These are phyloP conservation scores for Tragelaphus imberbis DNA, from an alignment of 2,113 vertebrate species.

Conservation along the genomic window DNA sequence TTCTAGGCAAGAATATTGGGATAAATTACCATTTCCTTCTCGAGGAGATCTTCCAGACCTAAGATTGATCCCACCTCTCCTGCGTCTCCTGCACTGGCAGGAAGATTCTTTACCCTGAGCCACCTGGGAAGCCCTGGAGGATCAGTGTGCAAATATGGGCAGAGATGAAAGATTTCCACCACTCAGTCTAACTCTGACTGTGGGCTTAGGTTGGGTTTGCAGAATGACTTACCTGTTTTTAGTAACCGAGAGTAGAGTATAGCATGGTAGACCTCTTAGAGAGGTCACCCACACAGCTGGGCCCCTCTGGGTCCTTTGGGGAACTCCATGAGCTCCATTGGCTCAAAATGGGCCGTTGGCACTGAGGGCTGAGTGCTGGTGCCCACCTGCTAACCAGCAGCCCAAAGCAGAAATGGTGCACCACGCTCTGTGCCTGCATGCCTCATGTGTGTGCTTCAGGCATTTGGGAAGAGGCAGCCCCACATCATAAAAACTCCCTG, in stretches of 20 bases:
- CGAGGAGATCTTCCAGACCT: not conserved
- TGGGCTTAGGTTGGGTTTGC: not conserved
- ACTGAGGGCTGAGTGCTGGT: not conserved
- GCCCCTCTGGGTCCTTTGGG: not conserved
- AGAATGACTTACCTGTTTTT: not conserved
- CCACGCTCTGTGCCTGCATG: not conserved
- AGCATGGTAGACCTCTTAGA: not conserved
- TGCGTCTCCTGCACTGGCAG: not conserved
- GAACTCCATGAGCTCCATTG: not conserved
- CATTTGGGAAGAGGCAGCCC: slow-evolving; percentile 66
- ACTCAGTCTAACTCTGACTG: not conserved
- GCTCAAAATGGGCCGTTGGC: not conserved
- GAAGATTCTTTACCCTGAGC: not conserved
- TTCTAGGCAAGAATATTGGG: not conserved
- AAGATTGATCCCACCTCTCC: not conserved
- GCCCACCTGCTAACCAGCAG: not conserved
- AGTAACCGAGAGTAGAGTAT: not conserved
- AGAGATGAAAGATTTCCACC: not conserved
- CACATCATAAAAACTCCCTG: slow-evolving; percentile 70
- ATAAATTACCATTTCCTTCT: not conserved
- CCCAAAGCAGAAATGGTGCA: slow-evolving; percentile 1
- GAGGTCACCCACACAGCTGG: not conserved
- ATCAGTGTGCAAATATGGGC: not conserved
- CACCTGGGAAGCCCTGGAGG: not conserved
- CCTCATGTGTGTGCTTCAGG: slow-evolving; percentile 52